Conservation (phyloP, 2,888 invertebrate genomes). For the Drymonia ruficornis region DNA sequence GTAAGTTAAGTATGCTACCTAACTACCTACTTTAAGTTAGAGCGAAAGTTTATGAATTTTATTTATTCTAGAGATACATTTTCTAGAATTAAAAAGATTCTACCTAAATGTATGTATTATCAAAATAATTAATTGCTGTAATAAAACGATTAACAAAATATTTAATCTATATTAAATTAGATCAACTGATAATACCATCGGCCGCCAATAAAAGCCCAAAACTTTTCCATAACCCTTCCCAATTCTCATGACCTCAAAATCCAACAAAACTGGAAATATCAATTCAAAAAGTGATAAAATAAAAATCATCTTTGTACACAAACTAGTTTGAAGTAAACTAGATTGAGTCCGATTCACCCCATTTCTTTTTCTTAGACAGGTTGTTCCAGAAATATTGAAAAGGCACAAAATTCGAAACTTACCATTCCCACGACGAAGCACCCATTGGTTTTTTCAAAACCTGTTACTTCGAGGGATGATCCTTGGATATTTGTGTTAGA, state of each 20-base stretch:
- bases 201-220: neutral
- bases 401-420: conserved; percentile 41
- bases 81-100: no score
- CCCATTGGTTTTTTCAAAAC: conserved; percentile 52
- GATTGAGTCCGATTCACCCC: conserved; percentile 36
- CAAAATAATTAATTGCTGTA: no score
- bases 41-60: no score
- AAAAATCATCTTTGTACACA: conserved; percentile 38
- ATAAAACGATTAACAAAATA: no score
- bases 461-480: conserved; percentile 52
- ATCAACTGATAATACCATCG: no score
- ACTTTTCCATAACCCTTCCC: conserved; percentile 35
- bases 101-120: no score
- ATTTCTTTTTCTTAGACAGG: conserved; percentile 48
- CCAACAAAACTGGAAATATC: conserved; percentile 35
- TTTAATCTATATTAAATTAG: no score
- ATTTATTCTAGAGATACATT: no score
- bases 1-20: no score
- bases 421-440: conserved; percentile 56
- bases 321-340: conserved; percentile 55
- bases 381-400: conserved; percentile 47
- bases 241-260: conserved; percentile 51
- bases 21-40: no score
- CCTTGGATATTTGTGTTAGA: conserved; percentile 47
- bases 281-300: conserved; percentile 32